Evolutionary conservation across 2,113 vertebrate genomes (phyloP).

Genomic region (Grantiella picta): DNA sequence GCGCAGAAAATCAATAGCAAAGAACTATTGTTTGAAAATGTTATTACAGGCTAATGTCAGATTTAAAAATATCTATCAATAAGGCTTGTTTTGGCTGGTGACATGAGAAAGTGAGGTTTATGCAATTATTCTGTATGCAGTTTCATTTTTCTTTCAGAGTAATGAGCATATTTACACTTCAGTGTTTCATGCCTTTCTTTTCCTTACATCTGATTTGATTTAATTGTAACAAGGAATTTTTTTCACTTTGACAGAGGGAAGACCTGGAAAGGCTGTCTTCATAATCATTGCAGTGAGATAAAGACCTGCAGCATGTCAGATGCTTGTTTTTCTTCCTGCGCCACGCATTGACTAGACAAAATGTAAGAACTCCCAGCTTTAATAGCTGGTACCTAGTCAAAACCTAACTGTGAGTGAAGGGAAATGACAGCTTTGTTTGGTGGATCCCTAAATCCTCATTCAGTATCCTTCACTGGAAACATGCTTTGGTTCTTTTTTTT

Average conservation of each 20-base stretch:
- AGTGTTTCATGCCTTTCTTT: neutral
- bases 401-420: neutral
- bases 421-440: neutral
- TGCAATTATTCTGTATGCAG: neutral
- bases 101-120: neutral
- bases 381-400: neutral
- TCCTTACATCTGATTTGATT: neutral
- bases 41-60: conserved; percentile 16
- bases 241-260: neutral
- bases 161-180: neutral
- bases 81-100: neutral
- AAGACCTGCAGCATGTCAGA: neutral
- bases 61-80: neutral
- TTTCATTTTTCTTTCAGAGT: neutral
- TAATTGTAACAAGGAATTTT: neutral
- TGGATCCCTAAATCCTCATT: neutral
- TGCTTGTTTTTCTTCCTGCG: neutral
- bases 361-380: neutral
- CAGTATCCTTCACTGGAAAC: neutral
- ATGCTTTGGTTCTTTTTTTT: neutral
- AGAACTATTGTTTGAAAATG: neutral
- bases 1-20: conserved; percentile 4
- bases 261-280: neutral
- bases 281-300: neutral
- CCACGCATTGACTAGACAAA: neutral